Evolutionary conservation across 2,113 vertebrate genomes (phyloP).

Genomic region (Nansenia antarctica): DNA sequence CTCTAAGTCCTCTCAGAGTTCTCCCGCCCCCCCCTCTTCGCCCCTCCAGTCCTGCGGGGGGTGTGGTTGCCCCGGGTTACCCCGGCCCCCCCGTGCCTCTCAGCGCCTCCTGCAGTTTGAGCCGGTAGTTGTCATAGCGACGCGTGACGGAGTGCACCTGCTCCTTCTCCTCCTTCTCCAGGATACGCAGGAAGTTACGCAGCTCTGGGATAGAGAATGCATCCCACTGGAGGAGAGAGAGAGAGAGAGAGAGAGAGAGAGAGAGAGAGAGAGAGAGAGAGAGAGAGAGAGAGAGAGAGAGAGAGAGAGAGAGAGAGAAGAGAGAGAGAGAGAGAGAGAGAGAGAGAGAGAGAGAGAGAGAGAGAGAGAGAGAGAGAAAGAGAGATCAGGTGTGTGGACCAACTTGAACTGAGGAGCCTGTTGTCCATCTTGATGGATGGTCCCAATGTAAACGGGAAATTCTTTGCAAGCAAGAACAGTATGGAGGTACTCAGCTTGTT

Average conservation of each 20-base stretch:
- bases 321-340: background rate
- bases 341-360: background rate
- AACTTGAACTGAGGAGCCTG: too few relatives aligned
- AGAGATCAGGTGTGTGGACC: too few relatives aligned
- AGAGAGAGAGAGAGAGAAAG: background rate
- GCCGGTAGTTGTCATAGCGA: conserved; percentile 83
- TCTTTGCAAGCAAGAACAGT: too few relatives aligned
- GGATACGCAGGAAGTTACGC: conserved; percentile 91
- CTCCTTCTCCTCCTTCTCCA: conserved; percentile 93
- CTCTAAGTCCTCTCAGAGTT: too few relatives aligned
- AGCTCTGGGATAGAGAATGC: conserved; percentile 94
- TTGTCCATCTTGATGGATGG: too few relatives aligned
- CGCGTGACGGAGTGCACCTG: conserved; percentile 79
- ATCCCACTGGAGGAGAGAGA: conserved; percentile 83
- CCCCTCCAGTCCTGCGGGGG: conserved; percentile 16
- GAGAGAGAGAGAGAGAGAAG: background rate
- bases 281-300: background rate
- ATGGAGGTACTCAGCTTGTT: too few relatives aligned
- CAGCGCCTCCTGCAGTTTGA: conserved; percentile 88
- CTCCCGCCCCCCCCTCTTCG: conserved; percentile 7
- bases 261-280: background rate
- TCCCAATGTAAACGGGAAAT: too few relatives aligned
- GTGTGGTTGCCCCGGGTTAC: conserved; percentile 63
- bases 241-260: background rate
- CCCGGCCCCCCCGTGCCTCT: conserved; percentile 69